Evolutionary conservation across 1,140 invertebrate species (phyloP).

Genomic region (Lepidostoma basale): DNA sequence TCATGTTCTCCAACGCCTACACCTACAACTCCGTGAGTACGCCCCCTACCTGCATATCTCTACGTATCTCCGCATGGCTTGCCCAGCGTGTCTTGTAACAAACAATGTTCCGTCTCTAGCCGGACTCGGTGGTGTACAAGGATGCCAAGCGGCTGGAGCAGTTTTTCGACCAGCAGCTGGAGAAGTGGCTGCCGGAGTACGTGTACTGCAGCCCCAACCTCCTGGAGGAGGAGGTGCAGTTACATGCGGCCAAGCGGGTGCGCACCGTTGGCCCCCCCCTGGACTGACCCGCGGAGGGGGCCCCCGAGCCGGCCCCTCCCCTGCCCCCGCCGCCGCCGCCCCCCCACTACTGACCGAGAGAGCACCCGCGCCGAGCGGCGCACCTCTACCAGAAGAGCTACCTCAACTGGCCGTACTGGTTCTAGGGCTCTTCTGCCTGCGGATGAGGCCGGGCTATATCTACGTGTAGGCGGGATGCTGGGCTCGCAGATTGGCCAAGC

Average conservation of each 20-base stretch:
- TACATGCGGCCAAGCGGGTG: neutral
- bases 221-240: neutral
- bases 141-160: conserved; percentile 84
- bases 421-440: neutral
- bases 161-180: conserved; percentile 82
- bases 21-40: conserved; percentile 80
- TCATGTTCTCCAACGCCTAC: conserved; percentile 89
- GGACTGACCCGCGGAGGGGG: conserved; percentile 1
- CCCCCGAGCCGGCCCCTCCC: neutral
- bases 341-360: conserved; percentile 8
- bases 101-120: conserved; percentile 59
- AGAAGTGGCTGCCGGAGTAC: conserved; percentile 81
- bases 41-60: neutral
- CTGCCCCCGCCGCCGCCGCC: no score
- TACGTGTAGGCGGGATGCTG: no score
- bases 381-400: conserved; percentile 11
- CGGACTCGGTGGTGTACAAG: conserved; percentile 80
- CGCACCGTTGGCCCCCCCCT: conserved; percentile 10
- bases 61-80: no score
- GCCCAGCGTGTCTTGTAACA: neutral
- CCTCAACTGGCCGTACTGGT: conserved; percentile 18
- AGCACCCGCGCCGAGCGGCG: conserved; percentile 3
- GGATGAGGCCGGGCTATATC: no score
- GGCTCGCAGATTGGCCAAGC: no score
- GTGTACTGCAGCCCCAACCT: conserved; percentile 53